Evolutionary conservation across 53 echinoderm and acorn worm genomes (phyloP).

Genomic region (Apostichopus leukothele): DNA sequence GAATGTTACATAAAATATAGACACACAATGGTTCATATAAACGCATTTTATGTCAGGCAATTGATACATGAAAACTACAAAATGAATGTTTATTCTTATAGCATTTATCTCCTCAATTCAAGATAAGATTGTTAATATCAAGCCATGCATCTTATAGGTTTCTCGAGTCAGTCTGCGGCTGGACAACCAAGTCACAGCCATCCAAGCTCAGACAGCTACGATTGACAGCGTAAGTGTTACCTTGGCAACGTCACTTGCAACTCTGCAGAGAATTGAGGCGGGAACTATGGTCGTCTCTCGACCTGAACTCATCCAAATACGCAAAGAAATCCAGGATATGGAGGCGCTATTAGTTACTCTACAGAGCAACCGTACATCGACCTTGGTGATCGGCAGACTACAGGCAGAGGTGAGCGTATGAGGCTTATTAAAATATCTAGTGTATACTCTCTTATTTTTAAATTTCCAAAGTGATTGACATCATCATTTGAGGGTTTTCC

Average conservation of each 20-base stretch:
- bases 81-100: no score
- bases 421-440: no score
- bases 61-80: no score
- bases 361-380: conserved; percentile 3
- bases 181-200: not conserved
- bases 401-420: conserved; percentile 33
- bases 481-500: no score
- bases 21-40: no score
- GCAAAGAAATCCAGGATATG: conserved; percentile 19
- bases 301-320: conserved; percentile 41
- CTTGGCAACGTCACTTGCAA: not conserved
- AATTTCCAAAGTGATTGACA: not conserved
- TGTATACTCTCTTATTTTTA: not conserved
- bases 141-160: not conserved
- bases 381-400: not conserved
- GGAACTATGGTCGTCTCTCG: conserved; percentile 37
- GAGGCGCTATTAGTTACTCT: conserved; percentile 18
- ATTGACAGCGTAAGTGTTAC: not conserved
- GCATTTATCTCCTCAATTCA: no score
- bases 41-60: no score
- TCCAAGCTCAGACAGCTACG: not conserved
- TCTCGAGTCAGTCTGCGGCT: not conserved
- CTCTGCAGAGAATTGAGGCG: conserved; percentile 25
- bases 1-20: no score
- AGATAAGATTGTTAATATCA: no score